These are phyloP conservation scores for Crematogaster levior DNA, from an alignment of 2,888 invertebrate genomes.

Conservation along the genomic window DNA sequence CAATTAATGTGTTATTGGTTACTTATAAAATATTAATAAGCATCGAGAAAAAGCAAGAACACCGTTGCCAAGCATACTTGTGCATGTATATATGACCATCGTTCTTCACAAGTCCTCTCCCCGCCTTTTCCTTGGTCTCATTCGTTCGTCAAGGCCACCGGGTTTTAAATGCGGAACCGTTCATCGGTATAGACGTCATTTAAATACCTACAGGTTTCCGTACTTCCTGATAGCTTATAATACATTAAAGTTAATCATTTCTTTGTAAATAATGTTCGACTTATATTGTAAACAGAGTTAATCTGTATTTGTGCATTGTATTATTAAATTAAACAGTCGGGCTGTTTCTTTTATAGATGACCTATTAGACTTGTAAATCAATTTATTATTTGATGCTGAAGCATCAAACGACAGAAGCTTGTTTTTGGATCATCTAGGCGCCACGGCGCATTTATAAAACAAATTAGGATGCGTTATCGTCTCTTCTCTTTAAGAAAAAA, in stretches of 20 bases:
- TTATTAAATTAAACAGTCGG: not conserved
- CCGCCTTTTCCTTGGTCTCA: conserved; percentile 51
- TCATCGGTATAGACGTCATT: conserved; percentile 58
- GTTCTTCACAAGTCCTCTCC: conserved; percentile 56
- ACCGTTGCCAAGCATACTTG: not conserved
- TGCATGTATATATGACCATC: conserved; percentile 33
- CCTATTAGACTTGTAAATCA: not conserved
- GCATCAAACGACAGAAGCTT: conserved; percentile 6
- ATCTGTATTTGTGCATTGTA: not conserved
- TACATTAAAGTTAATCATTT: not conserved
- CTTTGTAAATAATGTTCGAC: not conserved
- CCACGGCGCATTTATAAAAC: conserved; percentile 55
- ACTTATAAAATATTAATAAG: conserved; percentile 11
- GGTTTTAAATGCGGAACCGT: conserved; percentile 68
- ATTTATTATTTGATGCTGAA: not conserved
- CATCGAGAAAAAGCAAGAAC: conserved; percentile 12
- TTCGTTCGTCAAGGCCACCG: conserved; percentile 62
- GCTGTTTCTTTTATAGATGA: not conserved
- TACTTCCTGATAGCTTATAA: conserved; percentile 59
- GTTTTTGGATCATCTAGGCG: conserved; percentile 34
- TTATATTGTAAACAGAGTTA: not conserved
- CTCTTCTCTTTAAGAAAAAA: not conserved
- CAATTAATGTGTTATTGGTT: not conserved
- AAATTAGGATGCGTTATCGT: conserved; percentile 55
- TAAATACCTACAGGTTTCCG: conserved; percentile 54